phyloP scores from a whole-genome alignment of 2,113 vertebrate species.

The Catharus bicknelli region DNA sequence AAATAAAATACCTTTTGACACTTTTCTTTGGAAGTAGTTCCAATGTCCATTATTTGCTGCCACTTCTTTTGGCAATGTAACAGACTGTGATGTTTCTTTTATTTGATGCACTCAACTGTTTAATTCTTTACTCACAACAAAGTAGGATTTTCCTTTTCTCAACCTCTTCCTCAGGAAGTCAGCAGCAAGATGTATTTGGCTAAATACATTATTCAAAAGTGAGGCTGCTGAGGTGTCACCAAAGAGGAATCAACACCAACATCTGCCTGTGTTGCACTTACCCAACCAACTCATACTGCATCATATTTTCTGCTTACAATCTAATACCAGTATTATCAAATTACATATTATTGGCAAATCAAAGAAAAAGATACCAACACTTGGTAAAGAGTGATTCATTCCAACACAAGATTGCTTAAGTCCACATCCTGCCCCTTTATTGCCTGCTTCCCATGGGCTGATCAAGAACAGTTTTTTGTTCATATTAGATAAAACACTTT shows the following conservation, averaged over 20 bases:
- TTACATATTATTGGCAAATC: neutral
- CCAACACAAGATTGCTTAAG: neutral
- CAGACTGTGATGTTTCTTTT: neutral
- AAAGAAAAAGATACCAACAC: neutral
- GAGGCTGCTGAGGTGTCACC: neutral
- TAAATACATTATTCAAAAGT: fast-evolving
- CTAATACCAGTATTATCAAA: neutral
- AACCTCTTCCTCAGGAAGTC: neutral
- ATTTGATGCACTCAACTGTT: neutral
- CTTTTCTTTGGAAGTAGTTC: neutral
- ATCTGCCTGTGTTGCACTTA: neutral
- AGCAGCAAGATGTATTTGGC: neutral
- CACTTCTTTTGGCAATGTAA: neutral
- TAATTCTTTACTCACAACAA: neutral
- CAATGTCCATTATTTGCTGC: neutral
- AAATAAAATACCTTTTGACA: neutral
- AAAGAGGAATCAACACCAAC: neutral
- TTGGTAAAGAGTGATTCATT: neutral
- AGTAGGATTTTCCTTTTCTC: neutral
- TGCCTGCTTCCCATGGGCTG: neutral
- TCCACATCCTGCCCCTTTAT: neutral
- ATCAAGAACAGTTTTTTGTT: neutral
- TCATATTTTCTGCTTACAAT: fast-evolving
- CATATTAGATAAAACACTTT: neutral
- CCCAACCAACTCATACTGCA: fast-evolving